Percentiles rank a stretch among this genome's conserved stretches.
Conservation (phyloP, 37 sponge, comb jelly and placozoan genomes). For the Eunapius fragilis region DNA sequence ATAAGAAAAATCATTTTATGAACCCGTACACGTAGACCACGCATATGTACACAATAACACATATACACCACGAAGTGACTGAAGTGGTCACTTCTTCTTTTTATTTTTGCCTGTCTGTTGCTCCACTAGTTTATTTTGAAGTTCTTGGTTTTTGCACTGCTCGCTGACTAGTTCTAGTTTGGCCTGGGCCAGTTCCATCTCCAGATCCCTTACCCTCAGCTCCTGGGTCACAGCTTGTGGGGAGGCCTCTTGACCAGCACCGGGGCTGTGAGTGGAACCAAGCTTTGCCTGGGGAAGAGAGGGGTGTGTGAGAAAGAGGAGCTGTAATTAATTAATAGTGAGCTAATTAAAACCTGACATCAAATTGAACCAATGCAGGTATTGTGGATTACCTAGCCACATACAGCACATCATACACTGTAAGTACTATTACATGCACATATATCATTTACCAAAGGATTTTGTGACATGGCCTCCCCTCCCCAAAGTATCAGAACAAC, state of each 20-base stretch:
- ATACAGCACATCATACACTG: too few relatives aligned
- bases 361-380: background rate
- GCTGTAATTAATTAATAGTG: background rate
- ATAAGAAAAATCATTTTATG: background rate
- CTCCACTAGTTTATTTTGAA: slow-evolving; percentile 62
- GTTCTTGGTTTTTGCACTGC: slow-evolving; percentile 81
- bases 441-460: too few relatives aligned
- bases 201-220: slow-evolving; percentile 73
- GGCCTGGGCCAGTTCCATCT: slow-evolving; percentile 91
- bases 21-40: background rate
- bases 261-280: background rate
- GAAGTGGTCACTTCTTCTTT: slow-evolving; percentile 4
- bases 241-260: slow-evolving; percentile 11
- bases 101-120: slow-evolving; percentile 2
- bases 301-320: background rate
- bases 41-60: background rate
- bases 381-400: too few relatives aligned
- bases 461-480: too few relatives aligned
- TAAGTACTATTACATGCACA: too few relatives aligned
- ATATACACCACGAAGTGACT: background rate
- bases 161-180: slow-evolving; percentile 88
- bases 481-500: too few relatives aligned
- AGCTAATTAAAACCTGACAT: background rate
- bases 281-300: too few relatives aligned
- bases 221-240: slow-evolving; percentile 65